These are phyloP conservation scores for Lophotriccus pileatus DNA, from an alignment of 2,797 vertebrate species.

Conservation along the genomic window DNA sequence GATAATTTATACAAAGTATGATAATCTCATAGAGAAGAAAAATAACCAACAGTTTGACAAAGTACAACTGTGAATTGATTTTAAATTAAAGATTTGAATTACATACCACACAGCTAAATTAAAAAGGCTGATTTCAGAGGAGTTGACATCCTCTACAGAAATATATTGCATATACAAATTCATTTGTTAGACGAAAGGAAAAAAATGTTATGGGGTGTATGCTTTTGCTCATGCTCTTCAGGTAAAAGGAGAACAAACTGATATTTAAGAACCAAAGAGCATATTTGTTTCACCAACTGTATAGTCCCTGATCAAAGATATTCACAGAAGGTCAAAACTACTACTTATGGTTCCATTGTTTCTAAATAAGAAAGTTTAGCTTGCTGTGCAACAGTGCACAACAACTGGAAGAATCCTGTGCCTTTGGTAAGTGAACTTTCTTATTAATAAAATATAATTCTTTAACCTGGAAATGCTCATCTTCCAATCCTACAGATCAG, in stretches of 20 bases:
- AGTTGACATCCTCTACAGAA: not conserved
- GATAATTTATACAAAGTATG: not conserved
- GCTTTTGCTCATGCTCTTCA: not conserved
- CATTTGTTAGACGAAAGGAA: not conserved
- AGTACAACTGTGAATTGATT: not conserved
- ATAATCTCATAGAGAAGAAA: not conserved
- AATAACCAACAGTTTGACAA: not conserved
- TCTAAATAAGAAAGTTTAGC: not conserved
- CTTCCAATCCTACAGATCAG: not conserved
- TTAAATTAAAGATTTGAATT: not conserved
- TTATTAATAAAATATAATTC: conserved; percentile 27
- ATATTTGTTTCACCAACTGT: not conserved
- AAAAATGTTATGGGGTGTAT: not conserved
- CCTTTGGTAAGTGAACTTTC: not conserved
- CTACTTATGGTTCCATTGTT: not conserved
- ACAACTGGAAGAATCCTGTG: not conserved
- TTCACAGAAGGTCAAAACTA: not conserved
- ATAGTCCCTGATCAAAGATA: not conserved
- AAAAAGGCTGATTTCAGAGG: not conserved
- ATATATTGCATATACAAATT: not conserved
- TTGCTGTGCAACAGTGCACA: not conserved
- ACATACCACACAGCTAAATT: not conserved
- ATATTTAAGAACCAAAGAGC: not conserved
- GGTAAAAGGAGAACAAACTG: not conserved
- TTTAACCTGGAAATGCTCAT: not conserved